phyloP scores from a whole-genome alignment of 2,113 vertebrate genomes.

The Camelus dromedarius region DNA sequence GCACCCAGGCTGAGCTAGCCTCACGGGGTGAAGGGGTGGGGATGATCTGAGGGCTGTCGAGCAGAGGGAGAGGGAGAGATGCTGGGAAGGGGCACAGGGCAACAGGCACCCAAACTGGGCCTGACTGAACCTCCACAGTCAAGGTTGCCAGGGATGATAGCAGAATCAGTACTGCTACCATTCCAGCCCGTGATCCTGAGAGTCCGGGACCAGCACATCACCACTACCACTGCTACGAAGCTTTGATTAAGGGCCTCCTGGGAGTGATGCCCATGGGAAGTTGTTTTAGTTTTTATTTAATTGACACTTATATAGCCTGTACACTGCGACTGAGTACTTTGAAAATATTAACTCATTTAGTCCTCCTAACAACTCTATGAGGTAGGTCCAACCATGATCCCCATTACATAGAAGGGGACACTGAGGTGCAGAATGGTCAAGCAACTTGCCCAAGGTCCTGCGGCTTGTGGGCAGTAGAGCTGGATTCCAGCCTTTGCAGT shows the following conservation, averaged over 20 bases:
- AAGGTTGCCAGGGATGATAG: neutral
- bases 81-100: rapidly evolving
- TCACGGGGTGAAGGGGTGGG: too few relatives aligned
- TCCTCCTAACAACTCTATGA: neutral
- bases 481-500: too few relatives aligned
- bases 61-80: neutral
- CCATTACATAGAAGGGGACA: neutral
- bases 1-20: neutral
- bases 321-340: neutral
- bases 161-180: neutral
- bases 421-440: neutral
- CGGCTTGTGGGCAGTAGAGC: neutral
- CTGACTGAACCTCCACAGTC: neutral
- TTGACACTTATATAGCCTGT: neutral
- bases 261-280: neutral
- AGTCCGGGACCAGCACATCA: neutral
- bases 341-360: neutral
- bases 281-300: neutral
- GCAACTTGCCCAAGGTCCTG: neutral
- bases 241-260: neutral
- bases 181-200: neutral
- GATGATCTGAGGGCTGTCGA: neutral
- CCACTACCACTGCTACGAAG: neutral
- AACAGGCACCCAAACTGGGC: neutral
- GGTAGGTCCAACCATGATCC: neutral